Conservation (phyloP, 2,888 invertebrate species). For the Loripinus fragilis region DNA sequence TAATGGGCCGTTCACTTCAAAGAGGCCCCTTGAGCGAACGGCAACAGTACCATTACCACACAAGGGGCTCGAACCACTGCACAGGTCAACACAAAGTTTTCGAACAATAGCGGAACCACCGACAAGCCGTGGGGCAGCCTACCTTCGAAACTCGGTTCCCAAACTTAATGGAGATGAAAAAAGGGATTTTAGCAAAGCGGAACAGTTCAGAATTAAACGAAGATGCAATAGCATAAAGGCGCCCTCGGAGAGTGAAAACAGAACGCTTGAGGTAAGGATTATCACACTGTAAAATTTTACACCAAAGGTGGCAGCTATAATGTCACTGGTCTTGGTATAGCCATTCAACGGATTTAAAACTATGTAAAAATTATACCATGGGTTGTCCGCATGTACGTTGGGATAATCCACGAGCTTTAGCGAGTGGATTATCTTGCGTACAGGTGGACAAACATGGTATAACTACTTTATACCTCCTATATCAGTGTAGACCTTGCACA, state of each 20-base stretch:
- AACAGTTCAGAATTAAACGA: constrained; percentile 63
- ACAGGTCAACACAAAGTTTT: neutral
- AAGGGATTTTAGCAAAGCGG: constrained; percentile 60
- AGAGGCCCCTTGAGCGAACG: neutral
- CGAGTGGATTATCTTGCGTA: too few relatives aligned
- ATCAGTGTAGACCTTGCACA: too few relatives aligned
- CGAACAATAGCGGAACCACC: constrained; percentile 46
- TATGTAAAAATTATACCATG: too few relatives aligned
- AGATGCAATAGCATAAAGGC: constrained; percentile 68
- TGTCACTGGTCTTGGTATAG: too few relatives aligned
- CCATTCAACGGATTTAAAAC: too few relatives aligned
- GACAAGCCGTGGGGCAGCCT: constrained; percentile 59
- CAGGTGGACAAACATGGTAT: too few relatives aligned
- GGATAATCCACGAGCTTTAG: too few relatives aligned
- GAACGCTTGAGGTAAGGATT: constrained; percentile 66
- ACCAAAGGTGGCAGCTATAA: too few relatives aligned
- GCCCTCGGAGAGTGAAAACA: constrained; percentile 67
- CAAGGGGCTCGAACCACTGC: neutral
- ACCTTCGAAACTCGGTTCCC: constrained; percentile 58
- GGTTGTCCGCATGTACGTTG: too few relatives aligned
- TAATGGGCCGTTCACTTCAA: neutral
- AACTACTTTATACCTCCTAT: too few relatives aligned
- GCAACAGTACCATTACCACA: neutral
- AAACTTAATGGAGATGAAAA: constrained; percentile 59
- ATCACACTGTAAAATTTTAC: too few relatives aligned